Conservation (phyloP, 2,113 vertebrate species). For the Alethe castanea region DNA sequence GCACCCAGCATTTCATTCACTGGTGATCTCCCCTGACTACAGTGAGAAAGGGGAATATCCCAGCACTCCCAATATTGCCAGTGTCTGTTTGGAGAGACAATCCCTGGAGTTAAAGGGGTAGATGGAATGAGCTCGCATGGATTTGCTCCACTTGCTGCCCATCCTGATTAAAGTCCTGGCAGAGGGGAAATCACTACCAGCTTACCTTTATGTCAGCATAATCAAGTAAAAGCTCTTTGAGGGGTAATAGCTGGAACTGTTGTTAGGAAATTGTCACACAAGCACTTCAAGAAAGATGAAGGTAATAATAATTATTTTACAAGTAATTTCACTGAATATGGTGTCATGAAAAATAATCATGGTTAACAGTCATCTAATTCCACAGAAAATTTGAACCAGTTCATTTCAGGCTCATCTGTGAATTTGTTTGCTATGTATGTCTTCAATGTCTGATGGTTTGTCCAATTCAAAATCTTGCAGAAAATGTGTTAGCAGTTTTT, state of each 20-base stretch:
- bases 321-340: neutral
- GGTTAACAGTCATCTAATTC: neutral
- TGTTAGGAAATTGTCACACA: neutral
- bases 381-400: neutral
- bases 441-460: neutral
- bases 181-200: neutral
- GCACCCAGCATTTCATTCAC: neutral
- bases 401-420: neutral
- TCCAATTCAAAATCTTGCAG: neutral
- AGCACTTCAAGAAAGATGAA: neutral
- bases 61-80: neutral
- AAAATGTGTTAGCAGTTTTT: neutral
- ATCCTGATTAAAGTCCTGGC: neutral
- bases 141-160: neutral
- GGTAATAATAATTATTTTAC: neutral
- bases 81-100: neutral
- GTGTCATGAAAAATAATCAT: neutral
- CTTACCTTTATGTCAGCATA: neutral
- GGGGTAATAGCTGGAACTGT: neutral
- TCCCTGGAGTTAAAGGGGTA: neutral
- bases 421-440: neutral
- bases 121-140: neutral
- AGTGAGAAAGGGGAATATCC: neutral
- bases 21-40: neutral
- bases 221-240: neutral